phyloP scores from a whole-genome alignment of 1,140 invertebrate genomes.

The Zelostemma sp. region DNA sequence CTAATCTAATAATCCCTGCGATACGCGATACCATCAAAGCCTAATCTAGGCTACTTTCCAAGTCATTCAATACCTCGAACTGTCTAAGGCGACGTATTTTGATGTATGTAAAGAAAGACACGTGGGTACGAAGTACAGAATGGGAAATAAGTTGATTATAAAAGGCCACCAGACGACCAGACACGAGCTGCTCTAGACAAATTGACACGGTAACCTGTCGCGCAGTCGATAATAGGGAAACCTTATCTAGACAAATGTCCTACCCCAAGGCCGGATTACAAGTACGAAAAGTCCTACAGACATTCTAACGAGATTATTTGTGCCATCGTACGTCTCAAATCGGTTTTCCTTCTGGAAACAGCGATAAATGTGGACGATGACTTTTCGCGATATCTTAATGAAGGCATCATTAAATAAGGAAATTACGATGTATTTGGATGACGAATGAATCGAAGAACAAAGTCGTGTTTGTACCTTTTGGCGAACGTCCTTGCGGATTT shows the following conservation, averaged over 20 bases:
- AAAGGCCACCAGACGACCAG: neutral
- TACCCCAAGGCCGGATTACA: constrained; percentile 5
- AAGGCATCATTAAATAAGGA: no score
- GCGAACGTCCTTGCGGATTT: no score
- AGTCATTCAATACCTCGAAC: neutral
- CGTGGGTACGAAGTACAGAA: neutral
- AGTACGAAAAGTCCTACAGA: neutral
- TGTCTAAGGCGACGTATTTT: neutral
- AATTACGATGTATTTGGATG: no score
- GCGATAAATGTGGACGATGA: no score
- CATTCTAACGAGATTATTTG: neutral
- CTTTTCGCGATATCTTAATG: no score
- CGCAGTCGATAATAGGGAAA: constrained; percentile 7
- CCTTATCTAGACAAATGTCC: constrained; percentile 2
- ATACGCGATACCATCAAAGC: neutral
- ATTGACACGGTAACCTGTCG: constrained; percentile 8
- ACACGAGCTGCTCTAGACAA: neutral
- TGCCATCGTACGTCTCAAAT: neutral
- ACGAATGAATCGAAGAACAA: no score
- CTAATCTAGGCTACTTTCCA: neutral
- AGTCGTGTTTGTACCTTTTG: no score
- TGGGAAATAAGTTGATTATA: constrained; percentile 1
- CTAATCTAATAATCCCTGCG: neutral
- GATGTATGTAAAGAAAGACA: neutral
- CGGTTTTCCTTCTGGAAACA: no score